phyloP scores from a whole-genome alignment of 2,113 vertebrate genomes.

The Hippocampus barbouri region DNA sequence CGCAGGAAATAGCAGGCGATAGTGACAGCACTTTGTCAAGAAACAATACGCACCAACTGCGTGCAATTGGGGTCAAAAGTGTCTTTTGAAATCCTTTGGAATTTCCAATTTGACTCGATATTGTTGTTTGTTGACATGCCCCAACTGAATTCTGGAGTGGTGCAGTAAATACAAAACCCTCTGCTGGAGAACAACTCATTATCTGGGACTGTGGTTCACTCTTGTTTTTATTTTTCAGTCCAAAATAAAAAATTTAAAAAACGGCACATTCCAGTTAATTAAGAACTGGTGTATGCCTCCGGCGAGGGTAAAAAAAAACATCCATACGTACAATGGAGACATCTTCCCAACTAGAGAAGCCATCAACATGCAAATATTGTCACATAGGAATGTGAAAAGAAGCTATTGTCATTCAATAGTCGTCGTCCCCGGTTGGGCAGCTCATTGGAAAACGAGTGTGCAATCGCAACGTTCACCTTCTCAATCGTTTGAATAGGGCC shows the following conservation, averaged over 20 bases:
- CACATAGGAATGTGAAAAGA: conserved; percentile 3
- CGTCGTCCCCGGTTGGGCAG: conserved; percentile 8
- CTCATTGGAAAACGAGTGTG: conserved; percentile 1
- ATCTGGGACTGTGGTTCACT: not conserved
- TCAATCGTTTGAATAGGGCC: not conserved
- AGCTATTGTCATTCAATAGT: conserved; percentile 21
- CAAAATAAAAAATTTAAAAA: not conserved
- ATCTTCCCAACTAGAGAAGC: not conserved
- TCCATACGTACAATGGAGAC: not conserved
- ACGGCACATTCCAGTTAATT: not conserved
- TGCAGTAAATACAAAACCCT: not conserved
- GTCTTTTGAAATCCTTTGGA: not conserved
- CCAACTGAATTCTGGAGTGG: not conserved
- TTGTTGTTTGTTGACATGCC: not conserved
- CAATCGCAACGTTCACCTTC: not conserved
- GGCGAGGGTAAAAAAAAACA: not conserved
- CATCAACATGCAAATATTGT: conserved; percentile 17
- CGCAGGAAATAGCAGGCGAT: not conserved
- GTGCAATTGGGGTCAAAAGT: not conserved
- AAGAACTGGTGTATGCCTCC: not conserved
- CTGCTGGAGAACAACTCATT: not conserved
- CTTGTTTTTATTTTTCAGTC: not conserved
- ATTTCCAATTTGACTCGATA: not conserved
- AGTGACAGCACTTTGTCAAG: not conserved
- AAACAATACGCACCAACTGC: not conserved